Conservation (phyloP, 2,888 invertebrate genomes). For the Eupeodes latifasciatus region DNA sequence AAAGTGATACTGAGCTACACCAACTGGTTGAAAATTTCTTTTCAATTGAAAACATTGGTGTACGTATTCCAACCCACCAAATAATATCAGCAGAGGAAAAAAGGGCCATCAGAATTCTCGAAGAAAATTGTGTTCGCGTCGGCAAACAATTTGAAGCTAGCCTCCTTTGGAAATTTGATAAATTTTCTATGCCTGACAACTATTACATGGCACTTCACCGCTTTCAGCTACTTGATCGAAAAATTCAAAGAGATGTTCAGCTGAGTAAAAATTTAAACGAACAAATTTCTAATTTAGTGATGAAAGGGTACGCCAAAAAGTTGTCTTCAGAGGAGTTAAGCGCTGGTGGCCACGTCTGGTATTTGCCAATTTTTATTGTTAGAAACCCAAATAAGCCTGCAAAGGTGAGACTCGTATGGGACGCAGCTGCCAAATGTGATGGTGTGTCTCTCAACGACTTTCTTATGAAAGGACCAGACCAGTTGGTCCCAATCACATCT, state of each 20-base stretch:
- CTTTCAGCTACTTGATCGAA: conserved; percentile 27
- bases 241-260: conserved; percentile 11
- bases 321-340: conserved; percentile 36
- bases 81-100: no score
- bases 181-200: conserved; percentile 7
- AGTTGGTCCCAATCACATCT: no score
- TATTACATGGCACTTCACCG: no score
- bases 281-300: conserved; percentile 52
- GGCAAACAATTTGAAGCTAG: conserved; percentile 13
- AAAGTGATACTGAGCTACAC: no score
- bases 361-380: conserved; percentile 71
- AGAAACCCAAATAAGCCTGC: conserved; percentile 77
- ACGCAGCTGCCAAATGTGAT: conserved; percentile 77
- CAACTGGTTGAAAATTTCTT: no score
- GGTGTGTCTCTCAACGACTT: no score
- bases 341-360: conserved; percentile 53
- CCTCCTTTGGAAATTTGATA: conserved; percentile 25
- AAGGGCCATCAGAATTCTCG: conserved; percentile 1
- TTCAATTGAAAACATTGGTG: no score
- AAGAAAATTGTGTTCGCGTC: background rate
- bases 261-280: conserved; percentile 29
- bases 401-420: conserved; percentile 79
- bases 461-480: no score
- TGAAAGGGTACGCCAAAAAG: conserved; percentile 63
- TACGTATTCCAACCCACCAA: no score